Evolutionary conservation across 2,113 vertebrate species (phyloP).

Genomic region (Xenopus borealis): DNA sequence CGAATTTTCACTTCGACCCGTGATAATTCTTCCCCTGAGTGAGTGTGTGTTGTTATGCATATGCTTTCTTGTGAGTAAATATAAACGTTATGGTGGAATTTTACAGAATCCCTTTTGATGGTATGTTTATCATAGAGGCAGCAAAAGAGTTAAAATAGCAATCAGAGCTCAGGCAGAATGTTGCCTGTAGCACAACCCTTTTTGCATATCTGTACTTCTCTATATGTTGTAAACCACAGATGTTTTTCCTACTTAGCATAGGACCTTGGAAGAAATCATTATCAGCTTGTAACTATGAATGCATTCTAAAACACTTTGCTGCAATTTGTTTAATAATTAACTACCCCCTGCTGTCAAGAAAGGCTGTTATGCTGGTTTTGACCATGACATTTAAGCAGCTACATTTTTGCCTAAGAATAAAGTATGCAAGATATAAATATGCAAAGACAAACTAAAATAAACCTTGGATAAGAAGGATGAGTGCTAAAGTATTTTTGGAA

Average conservation of each 20-base stretch:
- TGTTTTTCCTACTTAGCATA: background rate
- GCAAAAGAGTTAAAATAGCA: no score
- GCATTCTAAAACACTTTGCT: slow-evolving; percentile 5
- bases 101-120: no score
- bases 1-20: no score
- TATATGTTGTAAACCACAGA: background rate
- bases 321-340: slow-evolving; percentile 23
- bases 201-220: background rate
- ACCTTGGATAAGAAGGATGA: slow-evolving; percentile 3
- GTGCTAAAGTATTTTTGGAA: background rate
- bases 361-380: slow-evolving; percentile 3
- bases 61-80: no score
- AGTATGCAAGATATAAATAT: slow-evolving; percentile 20
- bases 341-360: slow-evolving; percentile 23
- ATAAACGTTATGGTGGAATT: no score
- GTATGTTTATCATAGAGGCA: no score
- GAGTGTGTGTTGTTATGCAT: no score
- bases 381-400: slow-evolving; percentile 16
- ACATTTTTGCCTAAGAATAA: slow-evolving; percentile 7
- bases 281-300: slow-evolving; percentile 5
- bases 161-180: background rate
- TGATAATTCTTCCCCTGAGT: no score
- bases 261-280: slow-evolving; percentile 23
- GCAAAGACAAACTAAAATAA: slow-evolving; percentile 16
- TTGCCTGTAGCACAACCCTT: background rate